Conservation (phyloP, 2,113 vertebrate genomes). For the Petromus typicus region DNA sequence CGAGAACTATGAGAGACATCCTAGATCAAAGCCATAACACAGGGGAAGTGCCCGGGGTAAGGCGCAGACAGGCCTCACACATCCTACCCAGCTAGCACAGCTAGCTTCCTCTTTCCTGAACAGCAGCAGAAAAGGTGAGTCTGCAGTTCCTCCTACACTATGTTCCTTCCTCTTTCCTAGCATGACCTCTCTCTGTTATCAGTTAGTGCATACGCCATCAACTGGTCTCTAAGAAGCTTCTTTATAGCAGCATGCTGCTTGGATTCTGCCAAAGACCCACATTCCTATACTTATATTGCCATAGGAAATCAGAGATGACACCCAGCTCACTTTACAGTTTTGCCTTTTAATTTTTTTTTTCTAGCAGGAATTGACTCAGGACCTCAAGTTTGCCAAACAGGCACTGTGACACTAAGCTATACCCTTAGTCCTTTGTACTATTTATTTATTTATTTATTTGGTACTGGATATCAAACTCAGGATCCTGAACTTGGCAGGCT, state of each 20-base stretch:
- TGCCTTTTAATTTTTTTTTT: neutral
- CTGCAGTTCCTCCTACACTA: neutral
- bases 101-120: conserved; percentile 10
- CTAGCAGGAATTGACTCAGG: too few species aligned
- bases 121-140: neutral
- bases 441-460: too few species aligned
- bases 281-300: neutral
- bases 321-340: neutral
- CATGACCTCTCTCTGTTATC: neutral
- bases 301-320: neutral
- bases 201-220: neutral
- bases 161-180: neutral
- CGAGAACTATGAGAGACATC: neutral
- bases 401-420: too few species aligned
- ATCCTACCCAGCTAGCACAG: too few species aligned
- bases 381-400: too few species aligned
- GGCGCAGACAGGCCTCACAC: neutral
- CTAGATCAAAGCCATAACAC: neutral
- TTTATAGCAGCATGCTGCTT: neutral
- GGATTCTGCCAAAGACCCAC: neutral
- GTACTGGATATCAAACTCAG: too few species aligned
- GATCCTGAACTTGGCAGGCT: too few species aligned
- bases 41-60: neutral
- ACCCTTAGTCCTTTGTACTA: too few species aligned
- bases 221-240: neutral